Percentiles rank a stretch among this genome's conserved stretches.
These are phyloP conservation scores for Crax fasciolata DNA, from an alignment of 2,797 vertebrate genomes.

Conservation along the genomic window DNA sequence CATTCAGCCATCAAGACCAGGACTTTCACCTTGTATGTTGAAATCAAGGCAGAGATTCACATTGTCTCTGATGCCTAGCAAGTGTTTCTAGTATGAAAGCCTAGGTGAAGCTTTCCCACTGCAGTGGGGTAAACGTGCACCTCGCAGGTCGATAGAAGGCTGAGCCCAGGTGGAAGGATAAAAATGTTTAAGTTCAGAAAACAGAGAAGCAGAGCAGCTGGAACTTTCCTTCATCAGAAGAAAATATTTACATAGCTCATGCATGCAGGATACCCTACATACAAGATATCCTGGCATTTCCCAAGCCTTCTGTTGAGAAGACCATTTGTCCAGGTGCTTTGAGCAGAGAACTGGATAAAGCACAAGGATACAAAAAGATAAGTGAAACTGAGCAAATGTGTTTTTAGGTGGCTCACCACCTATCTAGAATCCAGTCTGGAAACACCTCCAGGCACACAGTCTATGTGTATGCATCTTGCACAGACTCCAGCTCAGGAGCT, in stretches of 20 bases:
- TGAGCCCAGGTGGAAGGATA: neutral
- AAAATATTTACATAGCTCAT: neutral
- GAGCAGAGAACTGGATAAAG: neutral
- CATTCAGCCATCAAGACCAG: neutral
- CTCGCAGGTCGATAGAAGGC: neutral
- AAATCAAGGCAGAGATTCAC: neutral
- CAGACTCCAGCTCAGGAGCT: neutral
- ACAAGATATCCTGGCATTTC: neutral
- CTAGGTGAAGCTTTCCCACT: neutral
- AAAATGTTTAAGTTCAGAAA: neutral
- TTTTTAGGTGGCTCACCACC: neutral
- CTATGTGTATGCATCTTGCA: neutral
- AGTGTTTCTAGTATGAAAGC: neutral
- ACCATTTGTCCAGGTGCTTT: neutral
- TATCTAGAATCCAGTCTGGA: neutral
- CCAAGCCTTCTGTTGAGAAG: neutral
- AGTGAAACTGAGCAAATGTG: neutral
- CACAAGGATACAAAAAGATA: neutral
- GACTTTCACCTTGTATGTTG: neutral
- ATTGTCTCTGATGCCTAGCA: neutral
- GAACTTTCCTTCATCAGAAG: neutral
- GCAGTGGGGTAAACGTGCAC: neutral
- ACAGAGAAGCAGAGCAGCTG: neutral
- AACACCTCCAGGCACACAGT: neutral
- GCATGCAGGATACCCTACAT: neutral